phyloP scores from a whole-genome alignment of 2,888 invertebrate genomes.

The Nephrocerus scutellatus region DNA sequence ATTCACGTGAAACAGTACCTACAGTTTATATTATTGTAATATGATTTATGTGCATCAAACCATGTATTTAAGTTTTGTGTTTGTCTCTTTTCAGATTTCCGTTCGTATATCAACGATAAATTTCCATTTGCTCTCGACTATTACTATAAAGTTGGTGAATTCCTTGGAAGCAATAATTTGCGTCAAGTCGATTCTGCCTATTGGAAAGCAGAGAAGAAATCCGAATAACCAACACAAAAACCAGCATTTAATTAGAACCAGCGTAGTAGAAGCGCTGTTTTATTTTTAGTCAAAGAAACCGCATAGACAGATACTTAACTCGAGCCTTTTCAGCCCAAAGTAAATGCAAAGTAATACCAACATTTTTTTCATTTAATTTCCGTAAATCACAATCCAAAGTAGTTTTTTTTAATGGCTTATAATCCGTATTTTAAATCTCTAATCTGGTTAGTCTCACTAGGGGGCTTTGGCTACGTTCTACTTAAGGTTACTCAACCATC shows the following conservation, averaged over 20 bases:
- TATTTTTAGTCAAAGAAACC: too few species aligned
- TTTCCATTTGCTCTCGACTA: constrained; percentile 59
- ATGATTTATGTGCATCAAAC: too few species aligned
- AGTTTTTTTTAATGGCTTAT: constrained; percentile 42
- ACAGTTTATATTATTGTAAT: too few species aligned
- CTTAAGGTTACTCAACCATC: constrained; percentile 53
- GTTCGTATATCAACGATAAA: constrained; percentile 60
- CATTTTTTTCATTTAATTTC: too few species aligned
- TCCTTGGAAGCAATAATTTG: constrained; percentile 48
- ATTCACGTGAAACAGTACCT: too few species aligned
- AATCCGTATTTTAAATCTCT: constrained; percentile 47
- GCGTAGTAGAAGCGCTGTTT: too few species aligned
- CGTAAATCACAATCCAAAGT: too few species aligned
- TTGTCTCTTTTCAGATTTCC: constrained; percentile 56
- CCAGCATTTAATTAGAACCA: too few species aligned
- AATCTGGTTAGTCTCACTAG: constrained; percentile 56
- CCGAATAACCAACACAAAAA: constrained; percentile 24
- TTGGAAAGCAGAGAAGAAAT: constrained; percentile 48
- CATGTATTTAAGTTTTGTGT: not conserved
- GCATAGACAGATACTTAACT: too few species aligned
- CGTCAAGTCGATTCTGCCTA: constrained; percentile 53
- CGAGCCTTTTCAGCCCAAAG: not conserved
- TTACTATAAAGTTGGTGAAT: constrained; percentile 65
- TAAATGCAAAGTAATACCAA: constrained; percentile 18
- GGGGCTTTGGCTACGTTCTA: constrained; percentile 56